These are phyloP conservation scores for Pemphredon lugubris DNA, from an alignment of 2,888 invertebrate species.

Conservation along the genomic window DNA sequence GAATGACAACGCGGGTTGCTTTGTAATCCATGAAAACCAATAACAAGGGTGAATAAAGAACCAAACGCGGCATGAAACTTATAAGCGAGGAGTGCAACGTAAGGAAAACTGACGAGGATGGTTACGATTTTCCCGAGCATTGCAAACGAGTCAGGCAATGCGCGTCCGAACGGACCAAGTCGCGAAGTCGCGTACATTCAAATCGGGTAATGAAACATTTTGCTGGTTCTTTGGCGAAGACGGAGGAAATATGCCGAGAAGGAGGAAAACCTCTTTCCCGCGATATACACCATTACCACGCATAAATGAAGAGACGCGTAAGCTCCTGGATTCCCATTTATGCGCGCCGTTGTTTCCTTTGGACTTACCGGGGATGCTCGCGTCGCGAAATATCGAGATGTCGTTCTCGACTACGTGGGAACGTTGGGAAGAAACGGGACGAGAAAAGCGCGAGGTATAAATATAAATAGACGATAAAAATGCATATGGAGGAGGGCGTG, in stretches of 20 bases:
- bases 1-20: too few species aligned
- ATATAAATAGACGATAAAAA: too few species aligned
- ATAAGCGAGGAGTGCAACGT: slow-evolving; percentile 1
- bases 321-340: slow-evolving; percentile 1
- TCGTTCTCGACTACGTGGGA: neutral
- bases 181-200: slow-evolving; percentile 37
- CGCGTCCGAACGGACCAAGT: slow-evolving; percentile 5
- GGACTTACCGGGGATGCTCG: neutral
- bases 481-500: too few species aligned
- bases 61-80: neutral
- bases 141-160: neutral
- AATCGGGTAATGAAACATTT: slow-evolving; percentile 27
- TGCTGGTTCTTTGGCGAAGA: slow-evolving; percentile 27
- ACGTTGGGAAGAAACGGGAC: too few species aligned
- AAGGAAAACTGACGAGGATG: neutral
- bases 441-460: too few species aligned
- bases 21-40: too few species aligned
- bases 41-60: too few species aligned
- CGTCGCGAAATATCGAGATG: neutral
- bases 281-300: slow-evolving; percentile 15
- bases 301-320: slow-evolving; percentile 41
- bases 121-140: neutral
- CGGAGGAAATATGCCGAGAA: slow-evolving; percentile 28
- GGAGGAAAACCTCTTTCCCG: slow-evolving; percentile 17
- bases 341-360: neutral